Conservation (phyloP, 2,797 vertebrate genomes). For the Synaphobranchus kaupii region DNA sequence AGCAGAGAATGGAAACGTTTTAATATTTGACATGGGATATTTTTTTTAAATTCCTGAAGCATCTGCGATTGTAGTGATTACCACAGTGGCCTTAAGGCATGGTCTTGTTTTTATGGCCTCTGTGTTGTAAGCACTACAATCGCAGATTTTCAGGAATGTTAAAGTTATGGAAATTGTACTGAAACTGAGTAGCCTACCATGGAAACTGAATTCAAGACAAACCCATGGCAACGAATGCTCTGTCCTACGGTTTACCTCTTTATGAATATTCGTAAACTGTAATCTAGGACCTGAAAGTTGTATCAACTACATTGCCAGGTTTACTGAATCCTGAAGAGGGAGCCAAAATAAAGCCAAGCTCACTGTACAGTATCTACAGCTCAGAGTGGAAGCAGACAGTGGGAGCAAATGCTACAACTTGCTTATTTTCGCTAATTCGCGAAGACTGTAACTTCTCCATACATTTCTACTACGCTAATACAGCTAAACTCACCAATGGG, state of each 20-base stretch:
- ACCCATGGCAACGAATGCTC: not conserved
- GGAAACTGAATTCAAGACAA: too few relatives aligned
- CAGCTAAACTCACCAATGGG: not conserved
- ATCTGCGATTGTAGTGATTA: too few relatives aligned
- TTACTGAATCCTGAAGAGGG: not conserved
- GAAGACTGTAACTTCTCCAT: not conserved
- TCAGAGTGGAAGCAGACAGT: not conserved
- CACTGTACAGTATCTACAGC: not conserved
- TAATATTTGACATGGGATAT: too few relatives aligned
- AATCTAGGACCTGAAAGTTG: not conserved
- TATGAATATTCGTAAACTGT: not conserved
- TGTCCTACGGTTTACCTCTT: not conserved
- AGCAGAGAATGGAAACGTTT: too few relatives aligned
- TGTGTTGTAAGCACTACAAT: too few relatives aligned
- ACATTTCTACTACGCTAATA: not conserved
- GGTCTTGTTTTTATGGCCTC: too few relatives aligned
- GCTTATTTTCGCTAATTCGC: not conserved
- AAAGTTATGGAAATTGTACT: too few relatives aligned
- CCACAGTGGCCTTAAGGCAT: too few relatives aligned
- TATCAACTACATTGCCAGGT: not conserved
- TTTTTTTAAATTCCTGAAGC: too few relatives aligned
- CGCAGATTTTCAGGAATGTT: too few relatives aligned
- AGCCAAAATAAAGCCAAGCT: not conserved
- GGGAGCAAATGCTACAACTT: not conserved
- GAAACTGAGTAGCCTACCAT: too few relatives aligned